Evolutionary conservation across 2,888 invertebrate genomes (phyloP).

Genomic region (Cheilosia scutellata): DNA sequence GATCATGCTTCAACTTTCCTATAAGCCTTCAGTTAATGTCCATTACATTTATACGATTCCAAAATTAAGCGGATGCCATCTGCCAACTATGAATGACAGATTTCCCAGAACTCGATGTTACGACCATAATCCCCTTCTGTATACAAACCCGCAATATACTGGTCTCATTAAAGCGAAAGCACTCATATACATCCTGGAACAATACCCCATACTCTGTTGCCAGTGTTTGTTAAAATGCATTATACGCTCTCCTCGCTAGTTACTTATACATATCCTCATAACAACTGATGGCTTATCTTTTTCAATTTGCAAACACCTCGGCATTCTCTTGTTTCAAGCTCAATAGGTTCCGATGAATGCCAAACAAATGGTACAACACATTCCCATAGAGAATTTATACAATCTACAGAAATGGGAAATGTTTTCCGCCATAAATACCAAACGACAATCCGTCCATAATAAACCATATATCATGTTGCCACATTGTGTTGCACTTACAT

Average conservation of each 20-base stretch:
- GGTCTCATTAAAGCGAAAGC: background rate
- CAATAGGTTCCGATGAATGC: constrained; percentile 70
- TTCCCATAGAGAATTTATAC: constrained; percentile 14
- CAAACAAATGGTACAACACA: constrained; percentile 61
- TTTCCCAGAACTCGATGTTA: too few relatives aligned
- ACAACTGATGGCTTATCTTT: constrained; percentile 55
- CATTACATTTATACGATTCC: too few relatives aligned
- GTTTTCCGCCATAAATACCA: constrained; percentile 49
- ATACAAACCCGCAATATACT: too few relatives aligned
- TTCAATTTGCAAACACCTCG: constrained; percentile 57
- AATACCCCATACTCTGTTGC: background rate
- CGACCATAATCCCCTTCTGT: background rate
- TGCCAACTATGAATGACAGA: too few relatives aligned
- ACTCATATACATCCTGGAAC: background rate
- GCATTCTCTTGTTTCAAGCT: constrained; percentile 66
- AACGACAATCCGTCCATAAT: constrained; percentile 71
- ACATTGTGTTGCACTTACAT: constrained; percentile 66
- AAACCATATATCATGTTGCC: constrained; percentile 61
- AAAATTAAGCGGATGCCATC: too few relatives aligned
- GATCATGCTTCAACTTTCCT: too few relatives aligned
- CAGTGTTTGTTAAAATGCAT: background rate
- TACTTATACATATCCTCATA: background rate
- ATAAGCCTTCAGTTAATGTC: too few relatives aligned
- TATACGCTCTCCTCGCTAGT: background rate
- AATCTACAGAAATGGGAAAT: constrained; percentile 48